Evolutionary conservation across 2,888 invertebrate species (phyloP).

Genomic region (Crematogaster levior): DNA sequence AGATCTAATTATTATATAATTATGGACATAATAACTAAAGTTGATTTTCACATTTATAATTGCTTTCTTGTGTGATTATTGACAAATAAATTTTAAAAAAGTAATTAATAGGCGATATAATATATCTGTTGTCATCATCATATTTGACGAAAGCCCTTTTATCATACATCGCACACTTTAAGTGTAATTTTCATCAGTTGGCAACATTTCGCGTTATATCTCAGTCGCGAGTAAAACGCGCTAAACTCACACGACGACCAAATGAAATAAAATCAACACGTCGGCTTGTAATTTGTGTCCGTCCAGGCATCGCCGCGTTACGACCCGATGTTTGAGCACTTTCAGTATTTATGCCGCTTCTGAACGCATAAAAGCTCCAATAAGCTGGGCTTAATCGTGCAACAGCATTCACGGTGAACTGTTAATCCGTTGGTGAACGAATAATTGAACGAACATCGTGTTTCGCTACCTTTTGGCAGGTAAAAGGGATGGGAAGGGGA

Average conservation of each 20-base stretch:
- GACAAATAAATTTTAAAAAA: neutral
- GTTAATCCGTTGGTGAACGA: conserved; percentile 72
- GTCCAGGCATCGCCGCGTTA: conserved; percentile 44
- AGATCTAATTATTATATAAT: neutral
- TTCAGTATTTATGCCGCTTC: conserved; percentile 53
- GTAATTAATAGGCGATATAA: neutral
- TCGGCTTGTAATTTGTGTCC: conserved; percentile 48
- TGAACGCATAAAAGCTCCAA: conserved; percentile 53
- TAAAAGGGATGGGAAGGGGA: neutral
- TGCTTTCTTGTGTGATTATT: neutral
- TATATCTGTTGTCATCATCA: neutral
- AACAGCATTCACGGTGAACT: conserved; percentile 60
- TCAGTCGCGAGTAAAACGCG: conserved; percentile 21
- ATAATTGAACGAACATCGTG: conserved; percentile 73
- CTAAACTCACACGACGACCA: conserved; percentile 44
- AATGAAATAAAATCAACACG: conserved; percentile 53
- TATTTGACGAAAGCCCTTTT: neutral
- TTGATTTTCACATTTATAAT: neutral
- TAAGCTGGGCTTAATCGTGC: conserved; percentile 67
- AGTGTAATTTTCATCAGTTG: conserved; percentile 16
- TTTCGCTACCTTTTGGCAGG: conserved; percentile 49
- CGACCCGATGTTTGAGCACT: conserved; percentile 43
- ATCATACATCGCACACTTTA: conserved; percentile 28
- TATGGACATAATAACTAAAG: neutral
- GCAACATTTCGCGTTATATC: conserved; percentile 28